Evolutionary conservation across 2,797 vertebrate species (phyloP), one percentile per base, ranked within the genome.

Genomic region (Hoplostethus mediterraneus): DNA sequence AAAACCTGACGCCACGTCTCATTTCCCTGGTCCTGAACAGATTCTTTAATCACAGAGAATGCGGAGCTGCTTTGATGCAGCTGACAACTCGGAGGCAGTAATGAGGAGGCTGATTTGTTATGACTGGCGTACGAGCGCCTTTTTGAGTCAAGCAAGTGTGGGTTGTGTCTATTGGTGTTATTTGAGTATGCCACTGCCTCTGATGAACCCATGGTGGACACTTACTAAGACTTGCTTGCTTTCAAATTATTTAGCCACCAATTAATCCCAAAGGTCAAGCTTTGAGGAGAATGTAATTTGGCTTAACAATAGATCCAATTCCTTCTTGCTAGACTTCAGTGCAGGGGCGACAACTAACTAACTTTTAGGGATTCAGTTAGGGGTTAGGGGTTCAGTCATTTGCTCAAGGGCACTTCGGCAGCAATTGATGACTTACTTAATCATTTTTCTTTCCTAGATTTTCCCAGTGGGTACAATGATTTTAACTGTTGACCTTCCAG

Each of bases 91-190:
- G 60, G 57, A 33, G 25, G 49, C 63, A 47, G 9, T 85, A 84
- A 85, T 75, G 71, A 78, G 47, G 63, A 77, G 67, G 66, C 16
- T 79, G 67, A 84, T 82, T 28, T 68, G 72, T 80, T 81, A 45
- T 63, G 73, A 87, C 71, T 80, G 28, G 8, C 71, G 63, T 54
- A 65, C 38, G 59, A 67, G 28, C 54, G 17, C 60, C 64, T 53
- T 59, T 71, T 65, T 42, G 16, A 75, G 62, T 66, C 62, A 62
- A 80, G 75, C 55, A 78, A 44, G 64, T 70, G 65, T 73, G 63
- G 61, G 80, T 48, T 63, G 73, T 47, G 44, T 65, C 52, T 71
- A 17, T 58, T 74, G 59, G 75, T 64, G 60, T 67, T 21, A 70
- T 64, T 40, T 68, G 13, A 21, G 56, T 45, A 68, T 55, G 17